Evolutionary conservation across 2,113 vertebrate species (phyloP).

Genomic region (Glaucidium brasilianum): DNA sequence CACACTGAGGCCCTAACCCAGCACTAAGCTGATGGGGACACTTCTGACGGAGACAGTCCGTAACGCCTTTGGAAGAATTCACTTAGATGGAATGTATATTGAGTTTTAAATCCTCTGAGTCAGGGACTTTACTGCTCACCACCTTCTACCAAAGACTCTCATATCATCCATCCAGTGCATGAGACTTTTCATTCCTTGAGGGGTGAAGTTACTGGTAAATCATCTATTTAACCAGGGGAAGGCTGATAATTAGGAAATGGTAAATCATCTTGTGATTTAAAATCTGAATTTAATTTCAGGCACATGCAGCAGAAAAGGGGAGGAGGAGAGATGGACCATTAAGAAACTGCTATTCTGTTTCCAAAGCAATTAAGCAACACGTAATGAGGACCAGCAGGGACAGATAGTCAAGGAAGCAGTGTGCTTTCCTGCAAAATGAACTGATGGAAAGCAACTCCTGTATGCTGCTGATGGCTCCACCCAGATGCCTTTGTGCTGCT

Average conservation of each 20-base stretch:
- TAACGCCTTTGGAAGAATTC: not conserved
- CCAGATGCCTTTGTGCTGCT: not conserved
- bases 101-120: not conserved
- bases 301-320: not conserved
- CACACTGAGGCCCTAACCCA: not conserved
- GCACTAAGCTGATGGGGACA: fast-evolving
- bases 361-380: not conserved
- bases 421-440: fast-evolving
- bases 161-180: not conserved
- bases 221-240: not conserved
- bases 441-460: not conserved
- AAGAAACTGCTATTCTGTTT: not conserved
- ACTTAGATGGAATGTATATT: not conserved
- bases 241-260: not conserved
- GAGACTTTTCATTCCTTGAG: not conserved
- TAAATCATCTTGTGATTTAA: not conserved
- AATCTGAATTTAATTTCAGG: slow-evolving; percentile 1
- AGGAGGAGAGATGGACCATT: not conserved
- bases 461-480: not conserved
- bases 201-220: not conserved
- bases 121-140: not conserved
- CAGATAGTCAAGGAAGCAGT: not conserved
- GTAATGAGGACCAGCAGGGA: not conserved
- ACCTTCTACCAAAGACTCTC: not conserved
- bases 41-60: not conserved